Conservation (phyloP, 2,113 vertebrate genomes). For the Hemichromis elongatus region DNA sequence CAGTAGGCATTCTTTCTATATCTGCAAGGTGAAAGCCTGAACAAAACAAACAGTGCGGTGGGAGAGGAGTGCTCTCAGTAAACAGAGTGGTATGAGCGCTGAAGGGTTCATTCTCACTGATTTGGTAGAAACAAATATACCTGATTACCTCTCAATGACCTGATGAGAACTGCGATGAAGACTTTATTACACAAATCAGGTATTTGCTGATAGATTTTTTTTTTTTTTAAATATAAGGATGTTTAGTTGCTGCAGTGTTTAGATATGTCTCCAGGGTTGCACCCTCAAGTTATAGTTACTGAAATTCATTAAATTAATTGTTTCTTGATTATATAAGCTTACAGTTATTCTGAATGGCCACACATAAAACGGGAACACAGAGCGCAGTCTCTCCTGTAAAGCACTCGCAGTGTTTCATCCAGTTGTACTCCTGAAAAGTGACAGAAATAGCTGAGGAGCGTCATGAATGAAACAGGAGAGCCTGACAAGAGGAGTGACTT, state of each 20-base stretch:
- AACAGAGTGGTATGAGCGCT: not conserved
- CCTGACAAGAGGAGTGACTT: not conserved
- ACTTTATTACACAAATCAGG: not conserved
- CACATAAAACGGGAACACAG: not conserved
- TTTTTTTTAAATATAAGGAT: not conserved
- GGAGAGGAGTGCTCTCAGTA: not conserved
- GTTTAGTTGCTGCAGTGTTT: not conserved
- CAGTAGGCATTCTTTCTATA: constrained; percentile 21
- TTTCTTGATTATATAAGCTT: not conserved
- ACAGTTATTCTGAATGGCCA: not conserved
- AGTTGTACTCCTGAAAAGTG: not conserved
- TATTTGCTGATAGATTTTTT: not conserved
- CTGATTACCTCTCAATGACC: not conserved
- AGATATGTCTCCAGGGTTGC: not conserved
- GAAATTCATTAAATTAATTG: not conserved
- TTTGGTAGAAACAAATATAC: not conserved
- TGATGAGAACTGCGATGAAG: not conserved
- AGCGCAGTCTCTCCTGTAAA: not conserved
- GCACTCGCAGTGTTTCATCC: not conserved
- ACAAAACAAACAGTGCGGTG: not conserved
- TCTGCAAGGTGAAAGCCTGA: constrained; percentile 36
- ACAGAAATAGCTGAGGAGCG: not conserved
- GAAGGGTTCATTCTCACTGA: not conserved
- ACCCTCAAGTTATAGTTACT: not conserved
- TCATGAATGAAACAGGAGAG: constrained; percentile 1